phyloP scores from a whole-genome alignment of 2,113 vertebrate species.

The Muntiacus reevesi region DNA sequence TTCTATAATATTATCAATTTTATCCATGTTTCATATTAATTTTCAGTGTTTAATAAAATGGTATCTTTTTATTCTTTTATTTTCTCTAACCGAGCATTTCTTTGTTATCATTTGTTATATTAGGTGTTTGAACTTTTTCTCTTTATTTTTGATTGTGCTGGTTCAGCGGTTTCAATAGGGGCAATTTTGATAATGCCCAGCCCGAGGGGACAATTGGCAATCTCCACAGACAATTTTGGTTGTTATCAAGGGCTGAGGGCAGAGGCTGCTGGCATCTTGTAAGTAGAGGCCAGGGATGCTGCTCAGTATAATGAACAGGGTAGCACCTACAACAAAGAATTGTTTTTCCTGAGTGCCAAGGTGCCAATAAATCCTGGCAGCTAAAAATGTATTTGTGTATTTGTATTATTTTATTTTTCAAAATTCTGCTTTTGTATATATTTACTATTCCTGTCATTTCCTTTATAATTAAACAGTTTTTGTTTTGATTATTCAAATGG shows the following conservation, averaged over 20 bases:
- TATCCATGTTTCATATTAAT: neutral
- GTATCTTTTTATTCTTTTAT: neutral
- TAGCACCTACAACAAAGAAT: neutral
- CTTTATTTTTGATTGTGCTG: neutral
- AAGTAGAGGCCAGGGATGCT: neutral
- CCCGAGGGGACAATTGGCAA: neutral
- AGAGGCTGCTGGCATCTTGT: neutral
- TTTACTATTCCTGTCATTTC: neutral
- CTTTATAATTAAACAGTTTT: neutral
- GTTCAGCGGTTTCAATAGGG: neutral
- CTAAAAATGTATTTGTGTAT: neutral
- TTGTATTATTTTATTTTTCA: neutral
- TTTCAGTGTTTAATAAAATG: neutral
- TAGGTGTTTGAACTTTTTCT: neutral
- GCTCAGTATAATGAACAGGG: neutral
- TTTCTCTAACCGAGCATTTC: neutral
- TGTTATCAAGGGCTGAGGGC: neutral
- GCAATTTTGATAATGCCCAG: neutral
- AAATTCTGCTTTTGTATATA: neutral
- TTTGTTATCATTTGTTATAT: neutral
- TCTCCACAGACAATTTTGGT: neutral
- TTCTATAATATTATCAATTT: neutral
- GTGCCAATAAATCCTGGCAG: neutral
- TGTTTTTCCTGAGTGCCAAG: neutral
- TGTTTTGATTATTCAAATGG: neutral